A percentile compares a stretch with the other conserved stretches of the same genome.
phyloP scores from a whole-genome alignment of 2,888 invertebrate species.

The Dolichopus griseipennis region DNA sequence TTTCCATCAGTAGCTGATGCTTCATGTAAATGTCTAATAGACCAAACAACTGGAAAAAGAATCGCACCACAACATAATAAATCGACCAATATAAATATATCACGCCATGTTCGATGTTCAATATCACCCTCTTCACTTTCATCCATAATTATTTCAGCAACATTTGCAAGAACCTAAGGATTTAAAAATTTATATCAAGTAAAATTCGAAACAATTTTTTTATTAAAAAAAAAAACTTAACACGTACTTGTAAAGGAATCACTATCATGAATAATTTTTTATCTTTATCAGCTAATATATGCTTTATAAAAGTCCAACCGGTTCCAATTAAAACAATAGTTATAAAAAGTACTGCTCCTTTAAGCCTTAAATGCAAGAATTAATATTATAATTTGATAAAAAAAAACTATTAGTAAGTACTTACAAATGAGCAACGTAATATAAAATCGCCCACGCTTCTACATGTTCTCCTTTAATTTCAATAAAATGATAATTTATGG shows the following conservation, averaged over 20 bases:
- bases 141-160: constrained; percentile 93
- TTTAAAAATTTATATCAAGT: constrained; percentile 10
- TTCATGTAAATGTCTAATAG: constrained; percentile 89
- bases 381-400: neutral
- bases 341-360: constrained; percentile 88
- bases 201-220: neutral
- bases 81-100: constrained; percentile 88
- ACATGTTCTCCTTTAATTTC: constrained; percentile 86
- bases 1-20: constrained; percentile 95
- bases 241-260: constrained; percentile 81
- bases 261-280: constrained; percentile 97
- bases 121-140: constrained; percentile 91
- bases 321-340: constrained; percentile 94
- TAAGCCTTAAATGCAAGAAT: constrained; percentile 51
- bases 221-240: constrained; percentile 5
- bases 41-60: constrained; percentile 96
- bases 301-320: constrained; percentile 98
- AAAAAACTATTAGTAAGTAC: constrained; percentile 35
- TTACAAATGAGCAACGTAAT: constrained; percentile 94
- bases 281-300: constrained; percentile 90
- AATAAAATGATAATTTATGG: constrained; percentile 90
- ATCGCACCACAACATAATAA: constrained; percentile 94
- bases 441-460: constrained; percentile 95
- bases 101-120: constrained; percentile 82
- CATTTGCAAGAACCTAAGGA: constrained; percentile 87